These are phyloP conservation scores for Colistium nudipinnis DNA, from an alignment of 2,113 vertebrate genomes.

Conservation along the genomic window DNA sequence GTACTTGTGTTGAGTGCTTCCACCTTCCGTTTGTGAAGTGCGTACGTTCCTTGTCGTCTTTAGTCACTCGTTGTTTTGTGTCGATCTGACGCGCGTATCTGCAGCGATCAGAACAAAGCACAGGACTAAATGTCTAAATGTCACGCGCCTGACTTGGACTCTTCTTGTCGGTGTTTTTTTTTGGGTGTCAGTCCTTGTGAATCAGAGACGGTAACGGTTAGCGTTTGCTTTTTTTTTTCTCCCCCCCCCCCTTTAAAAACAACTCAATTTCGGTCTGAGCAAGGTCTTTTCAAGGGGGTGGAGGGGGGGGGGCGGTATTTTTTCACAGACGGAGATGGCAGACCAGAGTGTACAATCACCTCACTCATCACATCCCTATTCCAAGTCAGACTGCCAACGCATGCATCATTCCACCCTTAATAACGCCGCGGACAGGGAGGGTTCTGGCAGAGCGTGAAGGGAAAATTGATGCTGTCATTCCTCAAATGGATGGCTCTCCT, in stretches of 20 bases:
- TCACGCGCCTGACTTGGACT: no score
- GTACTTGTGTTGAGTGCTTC: slow-evolving; percentile 36
- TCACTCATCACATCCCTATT: slow-evolving; percentile 24
- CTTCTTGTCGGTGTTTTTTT: slow-evolving; percentile 47
- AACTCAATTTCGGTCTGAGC: no score
- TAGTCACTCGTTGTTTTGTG: slow-evolving; percentile 24
- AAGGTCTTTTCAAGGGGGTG: slow-evolving; percentile 14
- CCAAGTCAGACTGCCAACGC: slow-evolving; percentile 28
- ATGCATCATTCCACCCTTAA: slow-evolving; percentile 62
- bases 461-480: slow-evolving; percentile 61
- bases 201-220: slow-evolving; percentile 5
- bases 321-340: slow-evolving; percentile 20
- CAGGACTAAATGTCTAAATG: slow-evolving; percentile 57
- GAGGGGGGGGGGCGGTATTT: no score
- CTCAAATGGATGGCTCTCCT: slow-evolving; percentile 40
- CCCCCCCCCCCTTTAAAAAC: no score
- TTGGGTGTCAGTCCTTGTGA: slow-evolving; percentile 12
- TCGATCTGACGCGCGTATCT: slow-evolving; percentile 47
- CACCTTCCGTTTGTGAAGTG: slow-evolving; percentile 44
- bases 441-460: slow-evolving; percentile 25
- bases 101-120: slow-evolving; percentile 58
- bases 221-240: slow-evolving; percentile 22
- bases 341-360: slow-evolving; percentile 27
- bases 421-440: slow-evolving; percentile 54
- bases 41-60: slow-evolving; percentile 36